phyloP scores from a whole-genome alignment of 2,797 vertebrate genomes.

The Gouania willdenowi region DNA sequence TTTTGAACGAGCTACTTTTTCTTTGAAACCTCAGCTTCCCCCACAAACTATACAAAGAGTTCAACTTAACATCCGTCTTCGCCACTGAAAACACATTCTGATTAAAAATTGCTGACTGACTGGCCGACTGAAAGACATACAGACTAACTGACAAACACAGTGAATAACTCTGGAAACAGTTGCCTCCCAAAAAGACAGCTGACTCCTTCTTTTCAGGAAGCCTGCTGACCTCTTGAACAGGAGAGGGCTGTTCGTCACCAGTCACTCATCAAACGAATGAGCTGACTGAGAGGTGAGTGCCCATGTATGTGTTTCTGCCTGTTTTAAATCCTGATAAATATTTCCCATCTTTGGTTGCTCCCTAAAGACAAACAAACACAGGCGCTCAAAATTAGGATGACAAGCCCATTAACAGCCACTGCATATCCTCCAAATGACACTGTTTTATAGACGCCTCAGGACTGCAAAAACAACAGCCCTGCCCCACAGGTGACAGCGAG shows the following conservation, averaged over 20 bases:
- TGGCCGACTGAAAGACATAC: slow-evolving; percentile 27
- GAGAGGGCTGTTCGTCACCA: slow-evolving; percentile 62
- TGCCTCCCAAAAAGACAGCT: slow-evolving; percentile 66
- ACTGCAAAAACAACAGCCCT: slow-evolving; percentile 24
- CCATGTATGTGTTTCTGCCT: not conserved
- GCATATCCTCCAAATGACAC: slow-evolving; percentile 44
- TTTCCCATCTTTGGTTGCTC: slow-evolving; percentile 30
- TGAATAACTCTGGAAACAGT: slow-evolving; percentile 54
- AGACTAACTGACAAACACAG: slow-evolving; percentile 35
- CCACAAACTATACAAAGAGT: slow-evolving; percentile 27
- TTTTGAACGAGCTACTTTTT: slow-evolving; percentile 11
- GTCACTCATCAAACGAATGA: slow-evolving; percentile 66
- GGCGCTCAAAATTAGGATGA: slow-evolving; percentile 55
- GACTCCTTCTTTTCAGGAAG: slow-evolving; percentile 57
- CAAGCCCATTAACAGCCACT: slow-evolving; percentile 49
- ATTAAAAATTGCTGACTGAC: slow-evolving; percentile 59
- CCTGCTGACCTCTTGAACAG: slow-evolving; percentile 57
- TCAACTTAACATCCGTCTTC: slow-evolving; percentile 22
- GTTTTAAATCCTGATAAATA: slow-evolving; percentile 20
- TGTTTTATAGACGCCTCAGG: slow-evolving; percentile 32
- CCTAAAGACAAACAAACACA: slow-evolving; percentile 44
- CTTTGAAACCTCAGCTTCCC: not conserved
- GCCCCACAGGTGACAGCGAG: slow-evolving; percentile 33
- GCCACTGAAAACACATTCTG: slow-evolving; percentile 56
- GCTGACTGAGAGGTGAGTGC: slow-evolving; percentile 40